Evolutionary conservation across 2,888 invertebrate genomes (phyloP).

Genomic region (Coenonympha glycerion): DNA sequence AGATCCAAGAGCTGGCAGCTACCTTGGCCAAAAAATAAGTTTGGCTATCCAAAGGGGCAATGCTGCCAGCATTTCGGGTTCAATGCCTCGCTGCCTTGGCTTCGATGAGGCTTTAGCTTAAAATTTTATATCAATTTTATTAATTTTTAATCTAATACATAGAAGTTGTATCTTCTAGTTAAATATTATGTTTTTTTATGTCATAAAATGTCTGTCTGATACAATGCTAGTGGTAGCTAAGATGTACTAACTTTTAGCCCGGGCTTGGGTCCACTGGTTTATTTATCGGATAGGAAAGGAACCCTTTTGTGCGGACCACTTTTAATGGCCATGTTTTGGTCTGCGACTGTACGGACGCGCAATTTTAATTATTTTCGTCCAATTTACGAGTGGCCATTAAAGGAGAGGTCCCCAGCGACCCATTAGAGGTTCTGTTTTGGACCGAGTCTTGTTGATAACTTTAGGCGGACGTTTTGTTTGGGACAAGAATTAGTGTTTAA

Average conservation of each 20-base stretch:
- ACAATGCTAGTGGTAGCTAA: constrained; percentile 8
- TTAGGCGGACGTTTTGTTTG: constrained; percentile 64
- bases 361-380: constrained; percentile 76
- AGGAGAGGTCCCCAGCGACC: constrained; percentile 65
- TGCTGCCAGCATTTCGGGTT: no score
- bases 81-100: no score
- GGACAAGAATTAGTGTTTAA: constrained; percentile 60
- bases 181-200: constrained; percentile 1
- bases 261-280: constrained; percentile 47
- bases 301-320: constrained; percentile 63
- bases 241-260: constrained; percentile 11
- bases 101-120: no score
- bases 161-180: no score
- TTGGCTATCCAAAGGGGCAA: no score
- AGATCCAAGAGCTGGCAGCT: no score
- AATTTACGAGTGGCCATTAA: constrained; percentile 75
- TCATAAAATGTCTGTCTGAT: constrained; percentile 1
- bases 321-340: constrained; percentile 71
- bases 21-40: no score
- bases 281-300: constrained; percentile 64
- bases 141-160: no score
- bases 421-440: constrained; percentile 60
- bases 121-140: no score
- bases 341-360: constrained; percentile 54
- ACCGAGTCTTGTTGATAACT: constrained; percentile 71